Conservation (phyloP, 2,113 vertebrate genomes). For the Mesoclemmys tuberculata region DNA sequence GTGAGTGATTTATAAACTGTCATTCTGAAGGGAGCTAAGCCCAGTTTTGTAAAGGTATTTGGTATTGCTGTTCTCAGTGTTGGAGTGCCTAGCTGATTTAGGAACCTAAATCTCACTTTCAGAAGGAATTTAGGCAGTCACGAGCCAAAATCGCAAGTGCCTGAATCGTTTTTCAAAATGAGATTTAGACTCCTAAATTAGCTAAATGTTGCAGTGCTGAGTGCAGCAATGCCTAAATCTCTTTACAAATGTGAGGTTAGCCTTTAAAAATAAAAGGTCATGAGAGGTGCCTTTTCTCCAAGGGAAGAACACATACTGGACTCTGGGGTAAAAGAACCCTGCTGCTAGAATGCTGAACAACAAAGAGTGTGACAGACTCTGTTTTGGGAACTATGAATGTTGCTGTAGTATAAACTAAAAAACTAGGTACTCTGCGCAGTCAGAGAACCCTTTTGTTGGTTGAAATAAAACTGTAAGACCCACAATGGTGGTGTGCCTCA, state of each 20-base stretch:
- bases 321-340: background rate
- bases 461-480: slow-evolving; percentile 6
- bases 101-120: background rate
- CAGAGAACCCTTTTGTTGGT: background rate
- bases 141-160: background rate
- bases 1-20: slow-evolving; percentile 63
- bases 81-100: background rate
- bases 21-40: slow-evolving; percentile 49
- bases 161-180: background rate
- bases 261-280: background rate
- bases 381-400: background rate
- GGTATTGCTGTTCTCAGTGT: background rate
- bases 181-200: background rate
- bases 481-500: background rate
- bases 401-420: background rate
- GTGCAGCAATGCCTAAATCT: too few species aligned
- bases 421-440: background rate
- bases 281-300: background rate
- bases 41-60: background rate
- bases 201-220: too few species aligned
- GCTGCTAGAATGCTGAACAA: background rate
- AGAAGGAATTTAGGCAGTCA: background rate
- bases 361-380: background rate
- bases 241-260: background rate
- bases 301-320: slow-evolving; percentile 10